phyloP scores from a whole-genome alignment of 1,140 invertebrate genomes.

The Zaprionus ornatus region DNA sequence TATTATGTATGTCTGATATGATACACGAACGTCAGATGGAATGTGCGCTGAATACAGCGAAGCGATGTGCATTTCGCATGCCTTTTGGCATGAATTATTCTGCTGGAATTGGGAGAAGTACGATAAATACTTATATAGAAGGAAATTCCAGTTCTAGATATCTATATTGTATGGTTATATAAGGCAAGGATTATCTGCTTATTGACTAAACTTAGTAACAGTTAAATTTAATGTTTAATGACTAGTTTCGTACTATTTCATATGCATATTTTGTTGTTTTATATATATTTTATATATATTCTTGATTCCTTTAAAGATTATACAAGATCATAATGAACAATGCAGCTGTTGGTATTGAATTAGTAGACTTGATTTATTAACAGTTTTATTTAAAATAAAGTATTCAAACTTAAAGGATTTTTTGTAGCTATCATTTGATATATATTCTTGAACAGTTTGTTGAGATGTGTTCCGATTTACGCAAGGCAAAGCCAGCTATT shows the following conservation, averaged over 20 bases:
- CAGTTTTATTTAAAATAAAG: too few relatives aligned
- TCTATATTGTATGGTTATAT: too few relatives aligned
- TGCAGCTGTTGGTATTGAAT: too few relatives aligned
- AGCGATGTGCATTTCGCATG: not conserved
- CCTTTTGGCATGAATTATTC: not conserved
- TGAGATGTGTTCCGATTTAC: not conserved
- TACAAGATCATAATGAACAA: too few relatives aligned
- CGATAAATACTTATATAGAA: not conserved
- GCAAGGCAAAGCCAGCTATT: not conserved
- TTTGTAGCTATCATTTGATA: not conserved
- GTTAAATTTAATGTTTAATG: not conserved
- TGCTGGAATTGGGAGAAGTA: not conserved
- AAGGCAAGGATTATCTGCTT: not conserved
- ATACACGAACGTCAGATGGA: not conserved
- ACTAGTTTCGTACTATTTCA: not conserved
- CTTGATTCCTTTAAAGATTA: not conserved
- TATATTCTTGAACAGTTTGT: not conserved
- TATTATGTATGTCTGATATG: not conserved
- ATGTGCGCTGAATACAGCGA: not conserved
- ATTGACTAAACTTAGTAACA: not conserved
- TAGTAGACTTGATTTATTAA: too few relatives aligned
- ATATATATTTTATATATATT: not conserved
- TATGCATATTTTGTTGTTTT: not conserved
- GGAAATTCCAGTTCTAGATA: not conserved
- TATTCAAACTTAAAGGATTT: too few relatives aligned